A percentile compares a stretch with the other conserved stretches of the same genome.
These are phyloP conservation scores for Cliona cf. orientalis DNA, from an alignment of 37 sponge, comb jelly and placozoan genomes.

Conservation along the genomic window DNA sequence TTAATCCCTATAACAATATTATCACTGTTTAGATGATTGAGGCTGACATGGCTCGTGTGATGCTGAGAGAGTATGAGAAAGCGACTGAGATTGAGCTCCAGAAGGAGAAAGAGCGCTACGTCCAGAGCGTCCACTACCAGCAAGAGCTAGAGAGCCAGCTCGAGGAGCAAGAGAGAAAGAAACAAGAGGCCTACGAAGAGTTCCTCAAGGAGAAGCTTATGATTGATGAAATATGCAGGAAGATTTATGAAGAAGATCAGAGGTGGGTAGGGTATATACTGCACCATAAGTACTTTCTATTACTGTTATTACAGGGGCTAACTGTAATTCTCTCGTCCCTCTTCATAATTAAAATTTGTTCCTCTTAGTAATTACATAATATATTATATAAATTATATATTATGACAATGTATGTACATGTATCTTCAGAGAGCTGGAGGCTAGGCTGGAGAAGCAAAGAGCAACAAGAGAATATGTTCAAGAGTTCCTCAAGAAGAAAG, in stretches of 20 bases:
- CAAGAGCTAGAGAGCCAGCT: conserved; percentile 91
- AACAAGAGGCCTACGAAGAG: conserved; percentile 91
- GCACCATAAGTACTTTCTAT: no score
- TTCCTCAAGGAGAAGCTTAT: conserved; percentile 98
- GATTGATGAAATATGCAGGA: conserved; percentile 99
- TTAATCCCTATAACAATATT: no score
- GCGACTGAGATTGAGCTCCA: conserved; percentile 50
- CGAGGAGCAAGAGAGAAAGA: conserved; percentile 89
- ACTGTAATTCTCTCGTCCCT: background rate
- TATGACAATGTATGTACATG: background rate
- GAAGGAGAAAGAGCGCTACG: conserved; percentile 66
- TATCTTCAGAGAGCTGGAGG: conserved; percentile 63
- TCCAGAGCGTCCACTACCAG: conserved; percentile 82
- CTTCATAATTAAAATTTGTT: background rate
- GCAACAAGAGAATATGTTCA: conserved; percentile 86
- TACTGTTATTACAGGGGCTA: background rate
- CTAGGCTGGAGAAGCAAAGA: conserved; percentile 82
- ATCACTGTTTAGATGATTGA: conserved; percentile 61
- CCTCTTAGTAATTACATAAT: background rate
- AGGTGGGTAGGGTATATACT: conserved; percentile 4
- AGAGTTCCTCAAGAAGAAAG: conserved; percentile 87
- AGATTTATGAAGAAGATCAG: conserved; percentile 98
- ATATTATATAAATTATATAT: background rate
- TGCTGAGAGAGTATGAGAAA: conserved; percentile 72
- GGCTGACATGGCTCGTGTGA: conserved; percentile 61